Conservation (phyloP, 2,113 vertebrate species). For the Oceanites oceanicus region DNA sequence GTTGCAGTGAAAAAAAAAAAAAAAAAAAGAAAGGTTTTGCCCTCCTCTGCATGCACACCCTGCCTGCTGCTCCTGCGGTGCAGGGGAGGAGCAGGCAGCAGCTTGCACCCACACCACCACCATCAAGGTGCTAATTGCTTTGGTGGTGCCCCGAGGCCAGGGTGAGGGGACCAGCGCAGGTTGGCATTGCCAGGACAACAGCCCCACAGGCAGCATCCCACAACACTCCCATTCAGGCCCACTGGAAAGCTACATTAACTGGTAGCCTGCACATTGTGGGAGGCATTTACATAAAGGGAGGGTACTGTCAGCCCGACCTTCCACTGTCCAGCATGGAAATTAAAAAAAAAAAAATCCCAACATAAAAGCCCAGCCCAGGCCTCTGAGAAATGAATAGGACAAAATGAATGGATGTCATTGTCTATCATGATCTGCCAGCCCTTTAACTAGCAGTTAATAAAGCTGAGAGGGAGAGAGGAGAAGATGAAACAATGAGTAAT, state of each 20-base stretch:
- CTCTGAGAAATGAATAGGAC: constrained; percentile 4
- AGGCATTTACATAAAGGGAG: not conserved
- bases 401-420: constrained; percentile 61
- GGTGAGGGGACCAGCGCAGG: not conserved
- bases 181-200: accelerated
- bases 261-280: not conserved
- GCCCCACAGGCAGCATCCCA: not conserved
- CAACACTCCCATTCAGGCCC: not conserved
- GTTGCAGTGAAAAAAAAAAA: no score
- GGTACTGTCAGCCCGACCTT: constrained; percentile 28
- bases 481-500: not conserved
- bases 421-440: not conserved
- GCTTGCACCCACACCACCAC: not conserved
- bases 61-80: not conserved
- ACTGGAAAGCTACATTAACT: not conserved
- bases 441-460: not conserved
- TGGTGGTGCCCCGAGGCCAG: not conserved
- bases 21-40: no score
- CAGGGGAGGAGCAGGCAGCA: not conserved
- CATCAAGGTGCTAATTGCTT: not conserved
- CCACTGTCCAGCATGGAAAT: not conserved
- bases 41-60: not conserved
- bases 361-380: not conserved
- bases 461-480: not conserved
- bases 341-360: not conserved